Base-by-base conservation (phyloP, 2,888 invertebrate genomes). In the Microplitis manilae region DNA sequence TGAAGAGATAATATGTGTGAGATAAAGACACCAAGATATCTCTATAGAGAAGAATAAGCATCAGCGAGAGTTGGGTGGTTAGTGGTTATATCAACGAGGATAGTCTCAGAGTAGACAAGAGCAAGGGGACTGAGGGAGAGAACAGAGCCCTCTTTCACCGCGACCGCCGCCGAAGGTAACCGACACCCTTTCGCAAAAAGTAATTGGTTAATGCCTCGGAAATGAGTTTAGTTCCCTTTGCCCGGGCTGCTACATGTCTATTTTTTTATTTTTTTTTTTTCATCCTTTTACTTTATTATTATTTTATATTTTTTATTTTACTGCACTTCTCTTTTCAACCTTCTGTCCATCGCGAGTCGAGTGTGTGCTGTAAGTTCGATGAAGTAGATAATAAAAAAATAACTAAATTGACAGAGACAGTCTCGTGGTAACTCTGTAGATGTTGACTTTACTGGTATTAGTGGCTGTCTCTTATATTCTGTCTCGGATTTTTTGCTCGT, bases 141-240 rank as follows among this genome's bases (percentile, higher is more conserved):
- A 30, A 2, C 30, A 30, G 30, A 30, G 30, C 30, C 30, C 50
- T 50, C 50, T 13, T 50, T 13, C 50, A 50, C 50, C 4, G 13
- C 50, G 4, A 5, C 50, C 50, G 50, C 50, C 50, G 64, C 84
- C 82, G 85, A 87, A 87, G 86, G 87, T 86, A 87, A 88, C 88
- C 86, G 87, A 88, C 87, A 87, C 86, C 86, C 86, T 88, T 88
- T 87, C 85, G 85, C 87, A 89, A 89, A 88, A 89, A 88, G 87
- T 88, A 89, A 89, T 89, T 89, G 89, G 87, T 88, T 89, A 89
- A 89, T 89, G 88, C 87, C 86, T 87, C 86, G 88, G 88, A 89
- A 89, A 88, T 89, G 89, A 89, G 88, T 89, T 89, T 88, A 88
- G 87, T 87, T 88, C 85, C 85, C 86, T 88, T 89, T 87, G 85